Base-by-base conservation (phyloP, 2,113 vertebrate genomes). In the Neolamprologus cancellatus region DNA sequence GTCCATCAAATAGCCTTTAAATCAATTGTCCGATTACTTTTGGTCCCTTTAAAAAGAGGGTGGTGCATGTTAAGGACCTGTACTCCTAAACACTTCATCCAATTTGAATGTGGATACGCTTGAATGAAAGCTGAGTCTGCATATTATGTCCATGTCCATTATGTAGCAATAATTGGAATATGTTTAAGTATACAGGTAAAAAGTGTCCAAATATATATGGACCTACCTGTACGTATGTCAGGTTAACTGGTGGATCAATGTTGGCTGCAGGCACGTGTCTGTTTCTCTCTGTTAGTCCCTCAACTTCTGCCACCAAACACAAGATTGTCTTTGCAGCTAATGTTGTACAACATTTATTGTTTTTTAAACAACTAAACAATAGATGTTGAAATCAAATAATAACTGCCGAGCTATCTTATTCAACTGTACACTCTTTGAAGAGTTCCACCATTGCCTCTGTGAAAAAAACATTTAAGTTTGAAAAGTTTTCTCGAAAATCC, bases 401-500 rank as follows among this genome's bases (percentile, higher is more conserved):
- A 69, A 10, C 64, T 44, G 20, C 20, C 1, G 5, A 69, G 7
- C 20, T 44, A 2, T 23, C 13, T 69, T 23, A 23, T 71, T 25
- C 13, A 66, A 25, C 36, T 44, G 1, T 9, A 6, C 64, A 71
- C 13, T 71, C 7, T 71, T 17, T 44, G 20, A 0, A 39, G n/a
- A 69, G n/a, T 69, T 69, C n/a, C 64, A 41, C 3, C 36, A 44
- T 44, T 25, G 20, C n/a, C n/a, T 25, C 8, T 71, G 64, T 41
- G n/a, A 0, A 8, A 25, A 14, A 41, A 69, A 14, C 36, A 1
- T 69, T 41, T 69, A 14, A 41, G 12, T 41, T 25, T 14, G 13
- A 69, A 69, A 41, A 4, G 3, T 23, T 44, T 71, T 8, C 36
- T 71, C 1, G 0, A 10, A 14, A 44, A 71, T 0, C 7, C n/a